A percentile compares a stretch with the other conserved stretches of the same genome.
These are phyloP conservation scores for Porites lutea DNA, from an alignment of 64 coral and sea anemone genomes.

Conservation along the genomic window DNA sequence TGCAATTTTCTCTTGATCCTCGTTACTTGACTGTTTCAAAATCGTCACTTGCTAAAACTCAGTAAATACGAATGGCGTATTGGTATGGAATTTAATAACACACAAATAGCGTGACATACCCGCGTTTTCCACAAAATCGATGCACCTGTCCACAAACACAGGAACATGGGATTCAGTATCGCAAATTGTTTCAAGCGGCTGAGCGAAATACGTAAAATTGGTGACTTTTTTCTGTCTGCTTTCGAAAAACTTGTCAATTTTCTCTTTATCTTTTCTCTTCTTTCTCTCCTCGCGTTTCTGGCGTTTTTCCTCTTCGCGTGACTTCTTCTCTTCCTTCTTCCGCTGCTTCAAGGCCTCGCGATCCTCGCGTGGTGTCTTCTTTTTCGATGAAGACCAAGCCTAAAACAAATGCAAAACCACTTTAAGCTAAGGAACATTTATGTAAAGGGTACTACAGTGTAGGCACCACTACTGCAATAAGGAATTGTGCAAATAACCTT, in stretches of 20 bases:
- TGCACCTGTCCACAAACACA: slow-evolving; percentile 88
- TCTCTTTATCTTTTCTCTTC: slow-evolving; percentile 62
- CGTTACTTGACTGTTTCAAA: no score
- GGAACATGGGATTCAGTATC: slow-evolving; percentile 57
- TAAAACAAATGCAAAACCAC: not conserved
- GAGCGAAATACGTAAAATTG: slow-evolving; percentile 79
- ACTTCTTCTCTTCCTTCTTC: slow-evolving; percentile 79
- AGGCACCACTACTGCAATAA: no score
- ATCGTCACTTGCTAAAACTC: no score
- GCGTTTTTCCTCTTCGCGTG: slow-evolving; percentile 53
- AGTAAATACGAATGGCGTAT: no score
- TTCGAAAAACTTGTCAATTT: slow-evolving; percentile 57
- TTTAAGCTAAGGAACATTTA: not conserved
- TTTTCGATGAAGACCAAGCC: slow-evolving; percentile 41
- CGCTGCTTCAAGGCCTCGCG: slow-evolving; percentile 70
- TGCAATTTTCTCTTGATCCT: no score
- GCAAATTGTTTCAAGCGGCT: slow-evolving; percentile 74
- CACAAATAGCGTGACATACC: slow-evolving; percentile 22
- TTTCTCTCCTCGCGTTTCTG: slow-evolving; percentile 45
- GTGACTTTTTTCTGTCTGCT: slow-evolving; percentile 77
- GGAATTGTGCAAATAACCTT: no score
- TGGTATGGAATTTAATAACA: no score
- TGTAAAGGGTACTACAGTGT: no score
- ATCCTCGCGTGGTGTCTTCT: slow-evolving; percentile 67
- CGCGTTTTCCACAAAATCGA: slow-evolving; percentile 83